Evolutionary conservation across 2,113 vertebrate genomes (phyloP).

Genomic region (Cromileptes altivelis): DNA sequence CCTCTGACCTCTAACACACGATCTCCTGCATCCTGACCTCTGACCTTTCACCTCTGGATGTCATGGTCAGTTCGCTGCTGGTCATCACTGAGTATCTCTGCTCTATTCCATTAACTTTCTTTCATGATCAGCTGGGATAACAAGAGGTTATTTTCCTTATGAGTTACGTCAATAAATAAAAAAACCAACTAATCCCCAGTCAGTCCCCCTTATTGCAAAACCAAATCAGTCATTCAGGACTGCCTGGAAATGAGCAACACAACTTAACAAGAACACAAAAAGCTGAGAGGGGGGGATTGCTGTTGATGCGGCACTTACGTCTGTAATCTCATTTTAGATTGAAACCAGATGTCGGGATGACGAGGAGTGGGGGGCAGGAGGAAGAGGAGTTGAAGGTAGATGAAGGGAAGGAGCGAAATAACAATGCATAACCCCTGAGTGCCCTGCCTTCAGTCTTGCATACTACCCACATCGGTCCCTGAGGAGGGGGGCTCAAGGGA

Average conservation of each 20-base stretch:
- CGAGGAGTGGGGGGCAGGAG: constrained; percentile 43
- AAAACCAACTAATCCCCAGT: background rate
- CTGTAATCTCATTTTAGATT: constrained; percentile 67
- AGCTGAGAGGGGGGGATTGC: constrained; percentile 32
- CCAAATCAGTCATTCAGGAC: constrained; percentile 16
- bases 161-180: background rate
- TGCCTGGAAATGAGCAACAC: constrained; percentile 72
- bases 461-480: constrained; percentile 1
- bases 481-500: background rate
- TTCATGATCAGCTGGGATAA: background rate
- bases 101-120: constrained; percentile 5
- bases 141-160: background rate
- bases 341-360: constrained; percentile 76
- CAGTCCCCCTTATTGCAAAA: constrained; percentile 21
- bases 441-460: constrained; percentile 39
- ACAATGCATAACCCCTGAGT: constrained; percentile 47
- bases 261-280: constrained; percentile 3
- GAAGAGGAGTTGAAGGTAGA: constrained; percentile 48
- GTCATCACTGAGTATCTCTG: constrained; percentile 37
- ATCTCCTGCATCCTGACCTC: constrained; percentile 57
- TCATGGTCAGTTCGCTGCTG: constrained; percentile 63
- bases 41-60: constrained; percentile 63
- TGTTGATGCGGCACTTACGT: constrained; percentile 62
- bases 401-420: constrained; percentile 38
- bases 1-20: constrained; percentile 87